A percentile compares a stretch with the other conserved stretches of the same genome.
Conservation (phyloP, 64 coral and sea anemone genomes). For the Acropora tenuis region DNA sequence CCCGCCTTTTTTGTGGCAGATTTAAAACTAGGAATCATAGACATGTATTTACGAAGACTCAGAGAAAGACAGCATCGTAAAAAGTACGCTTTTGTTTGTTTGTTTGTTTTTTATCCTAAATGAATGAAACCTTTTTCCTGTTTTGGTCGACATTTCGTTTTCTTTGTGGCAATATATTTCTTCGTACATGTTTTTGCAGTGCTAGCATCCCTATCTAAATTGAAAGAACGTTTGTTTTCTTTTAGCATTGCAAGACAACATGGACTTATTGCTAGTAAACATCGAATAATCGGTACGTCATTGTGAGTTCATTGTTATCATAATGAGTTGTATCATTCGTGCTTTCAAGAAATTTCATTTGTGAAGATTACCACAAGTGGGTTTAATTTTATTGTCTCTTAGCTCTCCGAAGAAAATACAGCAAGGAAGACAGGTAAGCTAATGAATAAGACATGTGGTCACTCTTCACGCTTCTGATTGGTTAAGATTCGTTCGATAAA, state of each 20-base stretch:
- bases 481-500: too few relatives aligned
- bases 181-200: too few relatives aligned
- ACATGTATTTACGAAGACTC: constrained; percentile 94
- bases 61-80: constrained; percentile 95
- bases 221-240: neutral
- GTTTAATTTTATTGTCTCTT: neutral
- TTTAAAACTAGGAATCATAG: constrained; percentile 88
- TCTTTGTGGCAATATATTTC: too few relatives aligned
- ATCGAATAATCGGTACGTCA: constrained; percentile 85
- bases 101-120: neutral
- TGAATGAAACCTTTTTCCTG: too few relatives aligned
- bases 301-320: neutral
- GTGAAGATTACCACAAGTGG: neutral
- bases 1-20: constrained; percentile 48
- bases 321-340: neutral
- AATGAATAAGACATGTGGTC: neutral
- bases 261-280: constrained; percentile 96
- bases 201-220: too few relatives aligned
- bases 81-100: constrained; percentile 64
- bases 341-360: neutral
- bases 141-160: too few relatives aligned
- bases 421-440: constrained; percentile 86
- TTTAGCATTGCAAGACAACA: constrained; percentile 93
- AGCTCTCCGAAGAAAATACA: constrained; percentile 83
- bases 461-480: neutral